Evolutionary conservation across 1,140 invertebrate genomes (phyloP).

Genomic region (Cydia pomonella): DNA sequence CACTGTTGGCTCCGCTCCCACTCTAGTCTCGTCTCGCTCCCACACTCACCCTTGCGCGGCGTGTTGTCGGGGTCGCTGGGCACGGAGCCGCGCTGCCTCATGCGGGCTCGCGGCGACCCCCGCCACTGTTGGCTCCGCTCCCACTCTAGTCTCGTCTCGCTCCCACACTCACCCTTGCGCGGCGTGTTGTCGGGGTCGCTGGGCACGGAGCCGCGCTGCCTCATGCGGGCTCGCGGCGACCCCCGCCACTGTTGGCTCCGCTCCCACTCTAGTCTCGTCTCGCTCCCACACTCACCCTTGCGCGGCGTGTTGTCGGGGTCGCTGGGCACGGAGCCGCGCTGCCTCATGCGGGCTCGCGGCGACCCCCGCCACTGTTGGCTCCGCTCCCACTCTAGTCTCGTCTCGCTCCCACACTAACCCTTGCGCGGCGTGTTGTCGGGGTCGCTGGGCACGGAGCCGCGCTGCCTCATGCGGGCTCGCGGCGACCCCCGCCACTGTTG

Average conservation of each 20-base stretch:
- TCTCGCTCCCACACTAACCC: constrained; percentile 15
- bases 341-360: constrained; percentile 81
- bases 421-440: constrained; percentile 82
- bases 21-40: neutral
- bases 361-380: constrained; percentile 72
- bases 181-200: constrained; percentile 83
- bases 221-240: constrained; percentile 83
- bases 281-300: constrained; percentile 37
- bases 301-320: constrained; percentile 82
- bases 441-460: constrained; percentile 83
- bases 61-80: constrained; percentile 83
- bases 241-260: constrained; percentile 54
- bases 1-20: neutral
- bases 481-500: constrained; percentile 79
- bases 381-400: neutral
- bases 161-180: no score
- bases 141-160: neutral
- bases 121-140: constrained; percentile 44
- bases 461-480: constrained; percentile 79
- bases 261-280: neutral
- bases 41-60: constrained; percentile 51
- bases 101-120: constrained; percentile 83
- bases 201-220: constrained; percentile 81
- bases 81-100: constrained; percentile 81
- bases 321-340: constrained; percentile 82